Conservation (phyloP, 2,797 vertebrate genomes). For the Nannoperca australis region DNA sequence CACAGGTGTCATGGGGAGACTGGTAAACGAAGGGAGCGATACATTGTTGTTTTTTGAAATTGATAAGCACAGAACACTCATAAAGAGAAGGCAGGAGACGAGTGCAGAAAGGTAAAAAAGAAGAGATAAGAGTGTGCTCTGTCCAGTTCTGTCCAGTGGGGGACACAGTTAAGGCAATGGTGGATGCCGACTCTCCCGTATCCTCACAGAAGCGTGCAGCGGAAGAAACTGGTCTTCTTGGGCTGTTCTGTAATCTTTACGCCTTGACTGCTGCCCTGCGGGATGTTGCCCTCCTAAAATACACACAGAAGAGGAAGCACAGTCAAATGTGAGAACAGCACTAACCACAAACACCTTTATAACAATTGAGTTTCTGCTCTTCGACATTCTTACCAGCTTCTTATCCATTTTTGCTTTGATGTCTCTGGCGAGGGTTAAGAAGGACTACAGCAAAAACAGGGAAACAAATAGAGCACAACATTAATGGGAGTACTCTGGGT, state of each 20-base stretch:
- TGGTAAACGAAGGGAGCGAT: constrained; percentile 10
- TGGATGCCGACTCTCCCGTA: constrained; percentile 59
- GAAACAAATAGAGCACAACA: background rate
- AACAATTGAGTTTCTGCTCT: background rate
- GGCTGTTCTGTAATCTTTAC: constrained; percentile 94
- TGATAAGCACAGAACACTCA: constrained; percentile 38
- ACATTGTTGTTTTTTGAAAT: constrained; percentile 17
- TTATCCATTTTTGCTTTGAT: constrained; percentile 99
- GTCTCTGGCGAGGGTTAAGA: constrained; percentile 97
- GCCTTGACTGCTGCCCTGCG: constrained; percentile 94
- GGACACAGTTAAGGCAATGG: constrained; percentile 85
- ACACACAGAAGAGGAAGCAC: constrained; percentile 25
- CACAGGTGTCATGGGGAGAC: constrained; percentile 52
- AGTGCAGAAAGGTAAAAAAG: constrained; percentile 36
- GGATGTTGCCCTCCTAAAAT: constrained; percentile 95
- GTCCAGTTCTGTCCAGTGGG: constrained; percentile 88
- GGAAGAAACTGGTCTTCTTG: constrained; percentile 98
- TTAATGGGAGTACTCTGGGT: background rate
- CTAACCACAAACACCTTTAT: background rate
- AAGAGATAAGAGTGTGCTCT: constrained; percentile 80
- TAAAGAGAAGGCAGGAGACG: constrained; percentile 49
- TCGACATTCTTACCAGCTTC: constrained; percentile 91
- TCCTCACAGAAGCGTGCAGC: constrained; percentile 94
- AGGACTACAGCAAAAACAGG: constrained; percentile 86
- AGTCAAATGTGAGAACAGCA: constrained; percentile 1